These are phyloP conservation scores for Phalangium opilio DNA, from an alignment of 2,888 invertebrate genomes.

Conservation along the genomic window DNA sequence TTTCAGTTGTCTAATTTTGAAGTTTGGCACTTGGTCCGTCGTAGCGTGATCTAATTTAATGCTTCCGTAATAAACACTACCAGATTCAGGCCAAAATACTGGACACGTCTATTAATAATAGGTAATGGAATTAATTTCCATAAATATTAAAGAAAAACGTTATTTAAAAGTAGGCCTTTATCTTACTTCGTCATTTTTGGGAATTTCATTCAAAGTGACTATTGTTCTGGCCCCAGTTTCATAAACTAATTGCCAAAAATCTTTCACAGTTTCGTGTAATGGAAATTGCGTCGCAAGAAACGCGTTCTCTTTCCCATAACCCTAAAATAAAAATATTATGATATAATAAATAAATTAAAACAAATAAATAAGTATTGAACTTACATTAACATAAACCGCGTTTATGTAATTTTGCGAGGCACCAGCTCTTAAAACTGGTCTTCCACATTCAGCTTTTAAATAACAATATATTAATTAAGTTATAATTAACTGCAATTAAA, in stretches of 20 bases:
- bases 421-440: constrained; percentile 12
- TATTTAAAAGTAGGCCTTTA: no score
- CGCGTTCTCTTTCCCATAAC: constrained; percentile 11
- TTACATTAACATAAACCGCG: constrained; percentile 14
- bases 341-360: background rate
- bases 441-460: constrained; percentile 14
- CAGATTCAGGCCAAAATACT: constrained; percentile 14
- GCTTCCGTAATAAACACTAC: constrained; percentile 11
- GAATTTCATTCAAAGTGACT: constrained; percentile 13
- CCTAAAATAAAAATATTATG: constrained; percentile 2
- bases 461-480: background rate
- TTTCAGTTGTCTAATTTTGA: constrained; percentile 12
- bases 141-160: no score
- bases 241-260: constrained; percentile 15
- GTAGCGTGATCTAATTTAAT: constrained; percentile 12
- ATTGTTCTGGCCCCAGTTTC: constrained; percentile 9
- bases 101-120: constrained; percentile 14
- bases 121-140: no score
- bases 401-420: constrained; percentile 15
- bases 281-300: constrained; percentile 14
- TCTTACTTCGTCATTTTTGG: constrained; percentile 12
- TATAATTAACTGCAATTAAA: background rate
- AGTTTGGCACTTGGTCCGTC: constrained; percentile 11
- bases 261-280: constrained; percentile 11
- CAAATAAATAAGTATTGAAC: background rate